Conservation (phyloP, 2,888 invertebrate species). For the Lepidocyrtinus sp. region DNA sequence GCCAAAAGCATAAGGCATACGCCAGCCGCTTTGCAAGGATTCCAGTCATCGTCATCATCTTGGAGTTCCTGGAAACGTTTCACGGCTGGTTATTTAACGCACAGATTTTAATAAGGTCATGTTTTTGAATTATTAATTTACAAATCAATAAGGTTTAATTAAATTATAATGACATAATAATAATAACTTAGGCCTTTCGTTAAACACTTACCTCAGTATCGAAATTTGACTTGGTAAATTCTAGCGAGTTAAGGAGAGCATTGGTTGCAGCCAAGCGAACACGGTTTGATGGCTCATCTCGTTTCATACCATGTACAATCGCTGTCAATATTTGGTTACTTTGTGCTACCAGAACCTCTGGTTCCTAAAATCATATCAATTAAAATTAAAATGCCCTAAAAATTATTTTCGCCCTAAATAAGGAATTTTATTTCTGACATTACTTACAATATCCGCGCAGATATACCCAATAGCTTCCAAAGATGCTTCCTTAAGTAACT, state of each 20-base stretch:
- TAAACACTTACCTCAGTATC: conserved; percentile 90
- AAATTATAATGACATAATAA: too few species aligned
- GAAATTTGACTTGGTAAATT: conserved; percentile 99
- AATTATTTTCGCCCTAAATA: neutral
- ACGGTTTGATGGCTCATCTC: conserved; percentile 92
- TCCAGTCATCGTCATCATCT: conserved; percentile 99
- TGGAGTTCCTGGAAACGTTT: conserved; percentile 85
- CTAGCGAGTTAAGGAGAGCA: conserved; percentile 95
- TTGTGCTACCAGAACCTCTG: conserved; percentile 91
- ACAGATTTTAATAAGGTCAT: too few species aligned
- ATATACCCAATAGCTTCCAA: conserved; percentile 99
- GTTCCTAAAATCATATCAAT: conserved; percentile 75
- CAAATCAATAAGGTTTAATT: too few species aligned
- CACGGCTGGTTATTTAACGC: too few species aligned
- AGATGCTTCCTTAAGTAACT: conserved; percentile 96
- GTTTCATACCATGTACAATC: conserved; percentile 98
- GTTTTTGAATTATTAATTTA: too few species aligned
- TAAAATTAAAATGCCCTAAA: neutral
- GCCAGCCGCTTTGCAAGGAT: conserved; percentile 98
- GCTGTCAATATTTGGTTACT: conserved; percentile 98
- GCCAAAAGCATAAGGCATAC: conserved; percentile 98
- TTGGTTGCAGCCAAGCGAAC: conserved; percentile 97
- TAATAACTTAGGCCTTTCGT: too few species aligned
- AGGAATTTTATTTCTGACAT: neutral
- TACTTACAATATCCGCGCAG: conserved; percentile 91